These are phyloP conservation scores for Leucopsar rothschildi DNA, from an alignment of 2,113 vertebrate species.

Conservation along the genomic window DNA sequence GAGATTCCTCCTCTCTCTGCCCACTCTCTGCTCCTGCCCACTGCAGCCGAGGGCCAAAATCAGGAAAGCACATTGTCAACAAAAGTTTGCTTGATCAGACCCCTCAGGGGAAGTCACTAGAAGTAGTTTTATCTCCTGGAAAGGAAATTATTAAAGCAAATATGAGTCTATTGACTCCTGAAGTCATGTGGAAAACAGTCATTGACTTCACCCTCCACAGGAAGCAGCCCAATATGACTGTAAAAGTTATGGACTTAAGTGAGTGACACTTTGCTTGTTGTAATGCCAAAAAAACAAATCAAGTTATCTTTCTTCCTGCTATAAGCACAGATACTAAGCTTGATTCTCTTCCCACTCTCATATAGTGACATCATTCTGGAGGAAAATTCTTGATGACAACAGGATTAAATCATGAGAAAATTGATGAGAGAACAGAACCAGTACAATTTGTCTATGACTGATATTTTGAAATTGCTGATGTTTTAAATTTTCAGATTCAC, in stretches of 20 bases:
- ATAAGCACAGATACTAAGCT: background rate
- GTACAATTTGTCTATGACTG: background rate
- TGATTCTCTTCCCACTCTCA: background rate
- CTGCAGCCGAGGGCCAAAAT: background rate
- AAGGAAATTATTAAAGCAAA: conserved; percentile 4
- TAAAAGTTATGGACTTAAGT: background rate
- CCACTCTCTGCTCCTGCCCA: fast-evolving
- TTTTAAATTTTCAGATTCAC: background rate
- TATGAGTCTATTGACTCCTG: background rate
- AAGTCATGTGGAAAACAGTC: conserved; percentile 17
- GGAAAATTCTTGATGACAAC: background rate
- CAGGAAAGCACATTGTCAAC: background rate
- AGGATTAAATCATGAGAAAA: background rate
- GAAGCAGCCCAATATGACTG: background rate
- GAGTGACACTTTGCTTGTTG: background rate
- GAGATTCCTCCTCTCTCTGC: fast-evolving
- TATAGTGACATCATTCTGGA: background rate
- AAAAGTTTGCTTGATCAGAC: background rate
- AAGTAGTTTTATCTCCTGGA: background rate
- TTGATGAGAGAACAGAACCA: background rate
- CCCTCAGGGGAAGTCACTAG: background rate
- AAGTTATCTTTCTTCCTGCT: background rate
- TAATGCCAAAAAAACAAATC: background rate
- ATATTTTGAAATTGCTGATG: background rate
- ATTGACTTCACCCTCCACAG: background rate